Base-by-base conservation (phyloP, 2,797 vertebrate species). In the Molossus alvarezi region DNA sequence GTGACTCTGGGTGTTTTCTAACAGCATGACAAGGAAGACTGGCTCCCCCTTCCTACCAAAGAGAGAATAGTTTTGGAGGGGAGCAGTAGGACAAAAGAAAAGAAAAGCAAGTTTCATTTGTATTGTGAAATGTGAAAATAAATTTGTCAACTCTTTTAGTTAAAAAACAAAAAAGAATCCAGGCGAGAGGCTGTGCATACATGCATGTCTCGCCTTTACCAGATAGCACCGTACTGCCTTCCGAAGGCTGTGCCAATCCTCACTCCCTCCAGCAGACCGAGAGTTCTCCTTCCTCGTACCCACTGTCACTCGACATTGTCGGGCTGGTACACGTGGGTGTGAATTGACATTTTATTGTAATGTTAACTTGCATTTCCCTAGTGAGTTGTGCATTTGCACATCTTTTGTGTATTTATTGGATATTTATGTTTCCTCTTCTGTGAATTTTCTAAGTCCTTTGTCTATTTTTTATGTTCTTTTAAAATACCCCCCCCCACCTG, bases 381-480 rank as follows among this genome's bases (percentile, higher is more conserved):
- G 48, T 53, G 73, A 83, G 20, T 77, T 29, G 58, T 73, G 69
- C 20, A 21, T 25, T 76, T 72, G 62, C 77, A 57, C 14, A 41
- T 45, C 62, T 81, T 92, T 51, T 76, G 41, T 33, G 4, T 57
- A 11, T 82, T 88, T 93, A 57, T 51, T n/a, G 17, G 57, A 27
- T 72, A 77, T 21, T 86, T 83, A 23, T 71, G 7, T 57, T 92
- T 75, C 17, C 27, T 93, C 9, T 76, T 83, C 45, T 71, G n/a
- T 93, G 80, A 90, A n/a, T 94, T 87, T 90, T 29, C 58, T 76
- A 15, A 76, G 20, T 77, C 48, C 76, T 81, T 73, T 77, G 60
- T 48, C 69, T 73, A 1, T 25, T 73, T 91, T 60, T 87, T 67
- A 29, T 79, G 51, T 88, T 33, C 58, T 51, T 91, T 87, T 89